Evolutionary conservation across 1,140 invertebrate species (phyloP), one percentile per base, ranked within the genome.

Genomic region (Zelostemma sp.): DNA sequence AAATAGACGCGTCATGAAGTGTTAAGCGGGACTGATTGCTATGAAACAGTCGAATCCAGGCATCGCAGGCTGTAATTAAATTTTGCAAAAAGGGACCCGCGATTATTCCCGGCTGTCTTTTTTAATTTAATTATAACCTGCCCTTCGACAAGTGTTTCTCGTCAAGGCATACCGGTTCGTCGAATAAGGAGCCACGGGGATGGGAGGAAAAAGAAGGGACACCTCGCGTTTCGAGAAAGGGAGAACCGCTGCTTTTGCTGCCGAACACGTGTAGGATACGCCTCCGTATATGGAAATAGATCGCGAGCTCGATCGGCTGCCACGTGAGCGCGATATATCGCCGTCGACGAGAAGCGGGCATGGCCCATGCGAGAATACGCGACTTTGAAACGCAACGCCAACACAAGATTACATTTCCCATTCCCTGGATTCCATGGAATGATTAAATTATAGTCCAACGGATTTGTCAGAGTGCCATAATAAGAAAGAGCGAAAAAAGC

Each of bases 41-140:
- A 16, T 43, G 35, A 43, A 43, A 43, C 1, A 43, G 3, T 43
- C 16, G 14, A 14, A 43, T n/a, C 59, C 62, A 58, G 54, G 62
- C 54, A 66, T 54, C 45, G 54, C 64, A 54, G 50, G 54, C 54
- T 72, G 63, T 72, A 72, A 72, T 72, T 67, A 72, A 72, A 67
- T 66, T 63, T 67, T 49, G 59, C 28, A 64, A 61, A 64, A 69
- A 61, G 41, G 41, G 38, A 46, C 41, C 17, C 11, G 11, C 60
- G 57, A 53, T 61, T 48, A 60, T 60, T 57, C 53, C 53, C 58
- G 54, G 41, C 59, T 63, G 40, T 56, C 55, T 71, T 65, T 56
- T 71, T 71, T 66, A 66, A 63, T 71, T 66, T 71, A 71, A 71
- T 71, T 71, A 71, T 71, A 71, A 66, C 68, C 68, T 71, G 68